Evolutionary conservation across 1,140 invertebrate genomes (phyloP).

Genomic region (Chlorops oryzae): DNA sequence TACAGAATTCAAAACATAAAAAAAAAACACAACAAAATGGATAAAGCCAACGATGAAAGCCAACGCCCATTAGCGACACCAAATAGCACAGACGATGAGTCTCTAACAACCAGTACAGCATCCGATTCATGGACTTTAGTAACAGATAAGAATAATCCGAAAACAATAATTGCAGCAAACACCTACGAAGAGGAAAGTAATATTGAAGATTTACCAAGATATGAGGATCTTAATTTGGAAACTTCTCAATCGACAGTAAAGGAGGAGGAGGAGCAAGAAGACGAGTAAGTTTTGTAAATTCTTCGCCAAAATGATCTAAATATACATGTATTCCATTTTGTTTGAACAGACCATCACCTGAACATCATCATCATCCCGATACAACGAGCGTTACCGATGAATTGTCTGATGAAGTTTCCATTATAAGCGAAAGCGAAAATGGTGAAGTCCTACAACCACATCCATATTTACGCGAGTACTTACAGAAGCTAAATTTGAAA

Average conservation of each 20-base stretch:
- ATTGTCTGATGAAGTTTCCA: slow-evolving; percentile 42
- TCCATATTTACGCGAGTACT: slow-evolving; percentile 29
- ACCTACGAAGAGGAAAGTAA: no score
- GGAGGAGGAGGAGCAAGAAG: no score
- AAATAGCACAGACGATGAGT: slow-evolving; percentile 10
- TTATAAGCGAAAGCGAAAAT: slow-evolving; percentile 43
- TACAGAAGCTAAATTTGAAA: slow-evolving; percentile 24
- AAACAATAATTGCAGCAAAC: neutral
- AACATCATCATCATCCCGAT: no score
- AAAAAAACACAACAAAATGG: slow-evolving; percentile 11
- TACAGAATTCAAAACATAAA: slow-evolving; percentile 4
- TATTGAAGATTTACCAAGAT: no score
- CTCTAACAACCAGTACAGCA: slow-evolving; percentile 15
- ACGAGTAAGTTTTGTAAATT: no score
- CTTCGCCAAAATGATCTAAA: no score
- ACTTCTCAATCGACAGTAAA: no score
- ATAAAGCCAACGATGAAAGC: slow-evolving; percentile 1
- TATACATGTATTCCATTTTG: no score
- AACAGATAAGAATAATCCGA: slow-evolving; percentile 14
- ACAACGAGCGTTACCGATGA: no score
- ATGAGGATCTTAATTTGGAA: no score
- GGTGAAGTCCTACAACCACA: slow-evolving; percentile 36
- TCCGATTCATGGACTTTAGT: slow-evolving; percentile 19
- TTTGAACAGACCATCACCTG: no score
- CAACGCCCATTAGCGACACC: neutral